These are phyloP conservation scores for Mycteria americana DNA, from an alignment of 2,797 vertebrate species.

Conservation along the genomic window DNA sequence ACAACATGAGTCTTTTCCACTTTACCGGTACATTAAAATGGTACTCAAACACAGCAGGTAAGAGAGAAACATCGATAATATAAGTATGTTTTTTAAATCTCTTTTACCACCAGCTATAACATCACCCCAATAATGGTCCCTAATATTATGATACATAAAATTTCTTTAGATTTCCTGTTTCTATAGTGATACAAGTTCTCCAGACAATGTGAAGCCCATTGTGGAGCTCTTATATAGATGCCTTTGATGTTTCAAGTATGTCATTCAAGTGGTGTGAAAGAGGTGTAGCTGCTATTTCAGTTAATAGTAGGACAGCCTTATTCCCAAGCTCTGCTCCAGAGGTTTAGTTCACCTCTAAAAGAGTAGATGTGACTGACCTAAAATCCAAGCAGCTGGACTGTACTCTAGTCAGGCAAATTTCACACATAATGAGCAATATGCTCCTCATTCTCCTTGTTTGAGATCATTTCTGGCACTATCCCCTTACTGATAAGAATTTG, in stretches of 20 bases:
- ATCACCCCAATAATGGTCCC: neutral
- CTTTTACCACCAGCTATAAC: slow-evolving; percentile 21
- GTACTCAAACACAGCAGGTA: neutral
- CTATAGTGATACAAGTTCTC: neutral
- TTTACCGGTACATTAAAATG: neutral
- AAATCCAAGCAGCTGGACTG: neutral
- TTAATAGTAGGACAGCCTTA: neutral
- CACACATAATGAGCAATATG: neutral
- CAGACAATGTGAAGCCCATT: neutral
- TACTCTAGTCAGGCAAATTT: neutral
- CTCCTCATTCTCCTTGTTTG: neutral
- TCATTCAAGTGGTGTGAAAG: neutral
- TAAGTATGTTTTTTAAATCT: neutral
- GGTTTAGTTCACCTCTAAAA: neutral
- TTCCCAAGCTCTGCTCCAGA: neutral
- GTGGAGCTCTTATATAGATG: neutral
- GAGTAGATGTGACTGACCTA: neutral
- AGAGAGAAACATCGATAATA: neutral
- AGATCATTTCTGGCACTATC: neutral
- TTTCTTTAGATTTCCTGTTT: neutral
- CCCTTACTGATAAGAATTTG: neutral
- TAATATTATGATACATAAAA: neutral
- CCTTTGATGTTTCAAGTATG: neutral
- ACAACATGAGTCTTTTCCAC: neutral
- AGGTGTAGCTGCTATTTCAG: neutral